Evolutionary conservation across 2,888 invertebrate genomes (phyloP), one percentile per base, ranked within the genome.

Genomic region (Ypsolopha sequella): DNA sequence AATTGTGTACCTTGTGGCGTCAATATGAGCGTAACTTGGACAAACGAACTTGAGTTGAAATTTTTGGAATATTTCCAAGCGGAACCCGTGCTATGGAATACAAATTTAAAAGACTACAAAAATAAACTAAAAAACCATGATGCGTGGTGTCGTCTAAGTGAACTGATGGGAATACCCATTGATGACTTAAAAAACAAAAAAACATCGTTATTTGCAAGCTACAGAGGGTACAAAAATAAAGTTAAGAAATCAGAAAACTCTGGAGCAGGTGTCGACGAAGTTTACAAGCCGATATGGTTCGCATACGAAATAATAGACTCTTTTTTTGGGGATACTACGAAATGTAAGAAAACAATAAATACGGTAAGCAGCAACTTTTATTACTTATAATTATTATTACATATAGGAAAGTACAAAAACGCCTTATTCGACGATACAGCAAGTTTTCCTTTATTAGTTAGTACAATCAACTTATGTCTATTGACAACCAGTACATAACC

Each of bases 281-380:
- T 49, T 36, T 48, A 52, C 33, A 41, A 48, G 34, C 52, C 46
- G 11, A 46, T 51, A 35, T 52, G 52, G 52, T 52, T 52, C 33
- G 53, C n/a, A n/a, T n/a, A n/a, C n/a, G n/a, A n/a, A n/a, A n/a
- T n/a, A n/a, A n/a, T n/a, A n/a, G n/a, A n/a, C 53, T 38, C 50
- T 47, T 53, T 53, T 50, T 36, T 53, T 39, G 50, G 53, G 47
- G 53, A 53, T 45, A 50, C 47, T 41, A 50, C 46, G 35, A 53
- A 53, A 50, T 53, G 53, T 50, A 53, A 53, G 33, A 53, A 53
- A 13, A 53, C 53, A 45, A n/a, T n/a, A n/a, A n/a, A n/a, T n/a
- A n/a, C n/a, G 13, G 33, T 14, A 45, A 24, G 33, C 45, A 45
- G 45, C 45, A 45, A 45, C 33, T 33, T 45, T 45, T 45, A 45